A percentile compares a stretch with the other conserved stretches of the same genome.
Evolutionary conservation across 2,888 invertebrate genomes (phyloP).

Genomic region (Lycaena phlaeas): DNA sequence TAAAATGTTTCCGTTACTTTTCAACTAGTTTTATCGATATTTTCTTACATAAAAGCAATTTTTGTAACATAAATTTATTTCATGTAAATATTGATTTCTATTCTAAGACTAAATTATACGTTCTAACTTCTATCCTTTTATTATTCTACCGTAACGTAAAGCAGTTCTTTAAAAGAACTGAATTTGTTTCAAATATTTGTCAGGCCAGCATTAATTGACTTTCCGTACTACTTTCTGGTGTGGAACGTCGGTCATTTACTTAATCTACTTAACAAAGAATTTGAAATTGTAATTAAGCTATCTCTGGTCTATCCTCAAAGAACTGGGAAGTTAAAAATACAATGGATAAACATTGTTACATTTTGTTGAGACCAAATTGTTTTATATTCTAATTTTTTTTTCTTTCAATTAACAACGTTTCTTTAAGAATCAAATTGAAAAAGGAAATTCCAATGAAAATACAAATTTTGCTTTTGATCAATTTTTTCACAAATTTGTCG

Average conservation of each 20-base stretch:
- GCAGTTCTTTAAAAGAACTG: constrained; percentile 6
- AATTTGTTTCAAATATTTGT: constrained; percentile 9
- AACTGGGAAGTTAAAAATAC: neutral
- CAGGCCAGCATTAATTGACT: constrained; percentile 6
- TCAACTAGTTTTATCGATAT: no score
- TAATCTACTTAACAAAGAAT: constrained; percentile 5
- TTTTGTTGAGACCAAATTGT: neutral
- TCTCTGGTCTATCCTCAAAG: constrained; percentile 1
- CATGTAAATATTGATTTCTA: no score
- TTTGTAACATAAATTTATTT: no score
- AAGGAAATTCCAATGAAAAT: no score
- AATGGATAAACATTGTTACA: constrained; percentile 1
- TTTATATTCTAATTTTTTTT: neutral
- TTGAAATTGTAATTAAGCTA: constrained; percentile 5
- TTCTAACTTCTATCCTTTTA: neutral
- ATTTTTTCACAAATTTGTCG: no score
- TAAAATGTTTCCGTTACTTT: neutral
- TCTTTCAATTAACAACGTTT: neutral
- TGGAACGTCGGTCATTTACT: neutral
- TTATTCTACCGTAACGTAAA: no score
- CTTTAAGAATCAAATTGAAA: neutral
- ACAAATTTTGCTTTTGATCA: no score
- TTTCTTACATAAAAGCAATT: no score
- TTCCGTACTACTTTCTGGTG: constrained; percentile 4
- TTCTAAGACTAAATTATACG: no score